Percentiles rank a stretch among this genome's conserved stretches.
phyloP scores from a whole-genome alignment of 2,113 vertebrate genomes.

The Crypturellus undulatus region DNA sequence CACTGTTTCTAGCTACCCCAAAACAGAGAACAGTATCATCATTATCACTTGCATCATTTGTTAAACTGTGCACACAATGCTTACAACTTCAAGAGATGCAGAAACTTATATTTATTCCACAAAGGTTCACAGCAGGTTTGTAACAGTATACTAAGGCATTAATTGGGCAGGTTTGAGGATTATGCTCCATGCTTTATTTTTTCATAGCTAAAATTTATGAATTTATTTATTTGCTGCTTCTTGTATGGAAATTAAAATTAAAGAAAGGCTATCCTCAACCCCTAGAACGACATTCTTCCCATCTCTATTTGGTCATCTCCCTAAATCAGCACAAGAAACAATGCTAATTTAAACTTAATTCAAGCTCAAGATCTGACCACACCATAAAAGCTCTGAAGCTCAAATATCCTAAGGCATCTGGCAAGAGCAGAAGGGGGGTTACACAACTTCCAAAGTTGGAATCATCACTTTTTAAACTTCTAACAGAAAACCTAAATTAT shows the following conservation, averaged over 20 bases:
- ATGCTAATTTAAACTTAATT: not conserved
- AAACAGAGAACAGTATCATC: not conserved
- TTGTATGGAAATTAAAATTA: not conserved
- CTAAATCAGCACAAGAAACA: not conserved
- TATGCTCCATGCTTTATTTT: not conserved
- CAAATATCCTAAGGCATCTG: not conserved
- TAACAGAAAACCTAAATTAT: not conserved
- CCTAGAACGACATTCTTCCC: not conserved
- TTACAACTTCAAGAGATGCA: not conserved
- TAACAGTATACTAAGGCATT: not conserved
- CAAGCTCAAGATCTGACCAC: not conserved
- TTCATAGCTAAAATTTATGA: not conserved
- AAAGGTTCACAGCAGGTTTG: not conserved
- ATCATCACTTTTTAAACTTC: not conserved
- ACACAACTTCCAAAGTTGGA: not conserved
- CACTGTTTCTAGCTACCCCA: not conserved
- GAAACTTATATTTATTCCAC: not conserved
- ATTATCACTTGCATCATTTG: not conserved
- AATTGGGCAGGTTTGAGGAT: not conserved
- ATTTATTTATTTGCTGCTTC: not conserved
- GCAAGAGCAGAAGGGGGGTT: not conserved
- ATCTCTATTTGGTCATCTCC: not conserved
- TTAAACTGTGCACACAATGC: not conserved
- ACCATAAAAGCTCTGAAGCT: not conserved
- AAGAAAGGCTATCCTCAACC: not conserved